Evolutionary conservation across 2,888 invertebrate genomes (phyloP), one percentile per base, ranked within the genome.

Genomic region (Netelia melanura): DNA sequence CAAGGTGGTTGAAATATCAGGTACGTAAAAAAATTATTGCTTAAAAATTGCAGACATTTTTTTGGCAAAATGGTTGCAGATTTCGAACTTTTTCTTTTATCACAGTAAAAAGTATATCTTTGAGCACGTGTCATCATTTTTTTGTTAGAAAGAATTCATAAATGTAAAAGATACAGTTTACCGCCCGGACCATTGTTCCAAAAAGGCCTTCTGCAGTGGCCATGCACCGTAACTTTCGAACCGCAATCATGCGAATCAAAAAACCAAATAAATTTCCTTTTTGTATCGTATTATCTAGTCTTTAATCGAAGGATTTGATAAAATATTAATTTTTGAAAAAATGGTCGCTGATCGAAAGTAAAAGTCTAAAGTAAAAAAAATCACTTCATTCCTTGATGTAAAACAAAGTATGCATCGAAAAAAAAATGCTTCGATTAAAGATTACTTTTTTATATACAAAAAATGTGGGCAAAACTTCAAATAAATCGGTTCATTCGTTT

Each of bases 301-400:
- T 65, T 81, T 54, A 77, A 77, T 78, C 65, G 65, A 74, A 77
- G 80, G 52, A 48, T 77, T 83, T 74, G 65, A 78, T 65, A 62
- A 21, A 78, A 64, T 81, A 74, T 79, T 67, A 54, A 67, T 81
- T 78, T 75, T 84, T 84, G 54, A 70, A 54, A 78, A 78, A 70
- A 78, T 78, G 54, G 70, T 70, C 54, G 52, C 14, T 68, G 68
- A 68, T 70, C 38, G 61, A 78, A 78, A 30, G 61, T 61, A 68
- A 48, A 14, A 25, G 17, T 68, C 61, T 14, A 48, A 17, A 61
- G 75, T 44, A 48, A 21, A 62, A 48, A 61, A 68, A 78, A 68
- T 38, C 77, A 78, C 62, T 78, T 1, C 68, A 68, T 68, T 80
- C 30, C 30, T 11, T 52, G 14, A n/a, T 52, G 52, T 52, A 52